Conservation (phyloP, 2,113 vertebrate genomes). For the Aptenodytes forsteri region DNA sequence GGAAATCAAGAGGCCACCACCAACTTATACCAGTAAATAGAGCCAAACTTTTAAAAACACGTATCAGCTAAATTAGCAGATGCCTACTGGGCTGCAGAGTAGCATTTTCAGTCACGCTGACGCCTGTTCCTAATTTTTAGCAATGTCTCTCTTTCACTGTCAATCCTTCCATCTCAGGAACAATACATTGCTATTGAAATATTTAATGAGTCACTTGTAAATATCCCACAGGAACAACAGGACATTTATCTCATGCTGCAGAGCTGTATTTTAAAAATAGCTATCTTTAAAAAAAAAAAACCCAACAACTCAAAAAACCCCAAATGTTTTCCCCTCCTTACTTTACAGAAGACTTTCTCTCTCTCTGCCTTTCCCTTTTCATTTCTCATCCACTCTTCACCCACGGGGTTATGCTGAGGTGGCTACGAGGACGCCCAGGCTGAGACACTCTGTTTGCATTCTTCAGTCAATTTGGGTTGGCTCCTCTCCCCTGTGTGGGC, state of each 20-base stretch:
- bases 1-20: neutral
- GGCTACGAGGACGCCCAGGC: neutral
- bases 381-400: neutral
- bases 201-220: slow-evolving; percentile 16
- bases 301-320: neutral
- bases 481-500: neutral
- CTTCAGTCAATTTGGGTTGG: slow-evolving; percentile 18
- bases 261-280: slow-evolving; percentile 21
- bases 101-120: neutral
- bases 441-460: slow-evolving; percentile 47
- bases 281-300: neutral
- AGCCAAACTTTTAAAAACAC: neutral
- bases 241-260: slow-evolving; percentile 3
- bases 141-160: neutral
- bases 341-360: neutral
- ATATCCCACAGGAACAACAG: slow-evolving; percentile 19
- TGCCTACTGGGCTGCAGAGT: neutral
- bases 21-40: neutral
- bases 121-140: neutral
- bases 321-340: neutral
- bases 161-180: neutral
- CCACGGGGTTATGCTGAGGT: neutral
- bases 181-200: slow-evolving; percentile 15
- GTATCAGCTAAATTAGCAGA: neutral
- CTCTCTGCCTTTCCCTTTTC: neutral